phyloP scores from a whole-genome alignment of 2,113 vertebrate genomes.

The Holacanthus passer region DNA sequence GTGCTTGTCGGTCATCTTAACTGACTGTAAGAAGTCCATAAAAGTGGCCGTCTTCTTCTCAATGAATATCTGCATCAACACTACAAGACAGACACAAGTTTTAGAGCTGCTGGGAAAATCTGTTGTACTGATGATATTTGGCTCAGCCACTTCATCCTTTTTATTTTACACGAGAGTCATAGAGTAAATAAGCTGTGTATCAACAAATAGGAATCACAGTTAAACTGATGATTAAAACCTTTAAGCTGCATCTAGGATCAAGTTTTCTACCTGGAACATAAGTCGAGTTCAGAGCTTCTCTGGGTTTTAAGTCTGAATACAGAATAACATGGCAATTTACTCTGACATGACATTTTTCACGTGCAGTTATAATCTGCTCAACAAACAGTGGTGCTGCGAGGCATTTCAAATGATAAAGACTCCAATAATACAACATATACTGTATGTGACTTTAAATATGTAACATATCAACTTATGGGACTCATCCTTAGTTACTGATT shows the following conservation, averaged over 20 bases:
- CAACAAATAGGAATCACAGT: conserved; percentile 16
- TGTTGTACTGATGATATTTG: conserved; percentile 40
- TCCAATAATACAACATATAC: not conserved
- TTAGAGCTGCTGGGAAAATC: conserved; percentile 49
- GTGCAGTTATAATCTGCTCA: conserved; percentile 55
- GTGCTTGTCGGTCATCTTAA: conserved; percentile 83
- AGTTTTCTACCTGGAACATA: not conserved
- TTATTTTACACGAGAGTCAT: conserved; percentile 32
- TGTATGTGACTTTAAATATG: not conserved
- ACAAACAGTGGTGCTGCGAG: not conserved
- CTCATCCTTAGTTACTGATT: not conserved
- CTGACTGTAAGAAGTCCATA: conserved; percentile 76
- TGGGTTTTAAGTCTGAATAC: conserved; percentile 17
- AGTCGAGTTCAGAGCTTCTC: not conserved
- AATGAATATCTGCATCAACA: conserved; percentile 65
- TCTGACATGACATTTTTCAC: conserved; percentile 51
- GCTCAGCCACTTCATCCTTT: conserved; percentile 33
- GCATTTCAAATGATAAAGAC: not conserved
- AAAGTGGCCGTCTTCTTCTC: conserved; percentile 59
- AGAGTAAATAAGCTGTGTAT: conserved; percentile 3
- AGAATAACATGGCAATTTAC: conserved; percentile 51
- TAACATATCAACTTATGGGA: not conserved
- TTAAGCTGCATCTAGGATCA: not conserved
- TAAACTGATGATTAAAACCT: conserved; percentile 24
- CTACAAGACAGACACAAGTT: conserved; percentile 43